Percentiles rank a stretch among this genome's conserved stretches.
phyloP scores from a whole-genome alignment of 2,888 invertebrate species.

The Agrilus biguttatus region DNA sequence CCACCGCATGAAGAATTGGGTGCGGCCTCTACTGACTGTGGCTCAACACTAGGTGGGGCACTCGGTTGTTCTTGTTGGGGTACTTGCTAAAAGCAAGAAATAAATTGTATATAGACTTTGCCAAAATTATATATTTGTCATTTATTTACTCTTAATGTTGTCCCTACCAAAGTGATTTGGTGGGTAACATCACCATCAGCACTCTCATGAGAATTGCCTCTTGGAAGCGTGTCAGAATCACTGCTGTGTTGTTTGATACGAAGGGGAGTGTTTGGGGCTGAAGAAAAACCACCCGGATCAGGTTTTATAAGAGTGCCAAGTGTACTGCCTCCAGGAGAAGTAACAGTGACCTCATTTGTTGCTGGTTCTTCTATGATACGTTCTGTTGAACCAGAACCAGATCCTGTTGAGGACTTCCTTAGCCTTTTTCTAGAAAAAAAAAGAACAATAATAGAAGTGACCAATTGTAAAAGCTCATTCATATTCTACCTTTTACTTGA shows the following conservation, averaged over 20 bases:
- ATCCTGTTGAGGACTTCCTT: constrained; percentile 51
- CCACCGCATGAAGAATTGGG: constrained; percentile 20
- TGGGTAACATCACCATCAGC: constrained; percentile 23
- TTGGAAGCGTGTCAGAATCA: constrained; percentile 32
- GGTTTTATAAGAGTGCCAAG: constrained; percentile 29
- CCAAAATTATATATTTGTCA: too few species aligned
- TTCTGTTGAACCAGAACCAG: constrained; percentile 39
- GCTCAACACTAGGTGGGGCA: too few species aligned
- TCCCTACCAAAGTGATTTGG: constrained; percentile 27
- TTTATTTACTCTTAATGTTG: background rate
- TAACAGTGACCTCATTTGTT: constrained; percentile 29
- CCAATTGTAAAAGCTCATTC: background rate
- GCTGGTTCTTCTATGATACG: constrained; percentile 34
- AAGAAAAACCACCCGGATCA: constrained; percentile 25
- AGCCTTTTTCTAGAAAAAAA: constrained; percentile 38
- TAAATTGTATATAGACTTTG: background rate
- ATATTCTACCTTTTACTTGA: constrained; percentile 23
- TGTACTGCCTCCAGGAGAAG: constrained; percentile 30
- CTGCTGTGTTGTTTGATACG: constrained; percentile 23
- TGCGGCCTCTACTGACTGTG: constrained; percentile 6
- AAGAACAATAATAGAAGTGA: background rate
- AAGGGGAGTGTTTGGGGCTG: constrained; percentile 16
- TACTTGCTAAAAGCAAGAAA: constrained; percentile 22
- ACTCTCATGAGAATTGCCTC: constrained; percentile 40
- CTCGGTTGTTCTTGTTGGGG: constrained; percentile 23